phyloP scores from a whole-genome alignment of 2,888 invertebrate genomes.

The Heliconius ethilla region DNA sequence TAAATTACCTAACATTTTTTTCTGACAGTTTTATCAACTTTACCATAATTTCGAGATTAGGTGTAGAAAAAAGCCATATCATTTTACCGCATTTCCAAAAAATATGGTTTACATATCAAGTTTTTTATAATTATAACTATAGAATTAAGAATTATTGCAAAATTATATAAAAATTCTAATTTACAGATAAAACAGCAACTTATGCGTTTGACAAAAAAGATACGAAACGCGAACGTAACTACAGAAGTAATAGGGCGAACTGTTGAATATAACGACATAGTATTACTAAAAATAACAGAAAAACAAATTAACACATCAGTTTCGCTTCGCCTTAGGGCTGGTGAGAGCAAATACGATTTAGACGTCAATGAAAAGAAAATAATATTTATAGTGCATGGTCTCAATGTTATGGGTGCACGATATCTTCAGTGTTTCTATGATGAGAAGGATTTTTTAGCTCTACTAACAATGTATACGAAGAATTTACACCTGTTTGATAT shows the following conservation, averaged over 20 bases:
- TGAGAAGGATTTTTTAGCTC: constrained; percentile 45
- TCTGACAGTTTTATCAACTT: no score
- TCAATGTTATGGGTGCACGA: constrained; percentile 59
- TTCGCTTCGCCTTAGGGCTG: constrained; percentile 51
- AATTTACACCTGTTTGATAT: constrained; percentile 71
- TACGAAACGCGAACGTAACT: constrained; percentile 55
- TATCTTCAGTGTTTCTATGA: constrained; percentile 47
- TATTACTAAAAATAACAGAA: constrained; percentile 58
- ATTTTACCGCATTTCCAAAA: no score
- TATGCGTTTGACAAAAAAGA: constrained; percentile 45
- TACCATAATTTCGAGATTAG: no score
- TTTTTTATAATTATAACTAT: no score
- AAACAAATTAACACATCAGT: constrained; percentile 35
- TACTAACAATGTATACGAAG: constrained; percentile 58
- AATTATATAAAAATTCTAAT: constrained; percentile 7
- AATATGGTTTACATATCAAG: no score
- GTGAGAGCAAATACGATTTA: constrained; percentile 59
- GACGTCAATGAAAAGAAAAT: constrained; percentile 65
- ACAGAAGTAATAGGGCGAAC: constrained; percentile 60
- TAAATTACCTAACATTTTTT: no score
- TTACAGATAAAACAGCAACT: constrained; percentile 59
- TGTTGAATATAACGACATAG: constrained; percentile 64
- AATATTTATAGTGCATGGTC: constrained; percentile 69
- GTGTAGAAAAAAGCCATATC: no score
- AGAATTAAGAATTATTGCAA: background rate